Conservation (phyloP, 2,797 vertebrate genomes). For the Schizopygopsis malacanthus region DNA sequence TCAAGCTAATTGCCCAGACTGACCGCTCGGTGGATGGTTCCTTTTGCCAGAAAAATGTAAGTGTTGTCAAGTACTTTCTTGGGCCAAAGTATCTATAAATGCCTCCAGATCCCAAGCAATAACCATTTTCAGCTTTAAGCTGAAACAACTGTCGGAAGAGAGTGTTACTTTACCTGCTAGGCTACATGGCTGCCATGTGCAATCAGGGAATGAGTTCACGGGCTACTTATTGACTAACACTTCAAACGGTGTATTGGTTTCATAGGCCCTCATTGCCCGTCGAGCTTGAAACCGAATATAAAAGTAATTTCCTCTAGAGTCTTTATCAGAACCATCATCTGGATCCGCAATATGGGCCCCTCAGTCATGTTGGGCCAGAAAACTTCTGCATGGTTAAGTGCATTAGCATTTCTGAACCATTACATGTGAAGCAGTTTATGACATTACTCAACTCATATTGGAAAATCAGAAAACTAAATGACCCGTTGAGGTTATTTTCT, state of each 20-base stretch:
- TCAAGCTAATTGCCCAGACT: slow-evolving; percentile 49
- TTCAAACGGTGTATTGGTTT: slow-evolving; percentile 39
- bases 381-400: slow-evolving; percentile 5
- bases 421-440: neutral
- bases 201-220: slow-evolving; percentile 35
- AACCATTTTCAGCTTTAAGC: slow-evolving; percentile 44
- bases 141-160: slow-evolving; percentile 54
- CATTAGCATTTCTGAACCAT: slow-evolving; percentile 23
- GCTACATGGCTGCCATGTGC: slow-evolving; percentile 34
- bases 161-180: slow-evolving; percentile 36
- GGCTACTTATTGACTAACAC: slow-evolving; percentile 42
- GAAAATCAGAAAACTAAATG: neutral
- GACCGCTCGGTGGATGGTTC: slow-evolving; percentile 4
- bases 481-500: neutral
- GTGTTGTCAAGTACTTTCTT: slow-evolving; percentile 51
- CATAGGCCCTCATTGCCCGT: slow-evolving; percentile 12
- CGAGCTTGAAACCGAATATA: slow-evolving; percentile 42
- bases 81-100: slow-evolving; percentile 57
- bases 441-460: neutral
- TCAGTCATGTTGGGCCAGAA: slow-evolving; percentile 1
- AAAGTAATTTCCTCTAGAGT: slow-evolving; percentile 28
- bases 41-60: slow-evolving; percentile 27
- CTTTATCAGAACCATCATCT: slow-evolving; percentile 34
- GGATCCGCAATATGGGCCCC: slow-evolving; percentile 21
- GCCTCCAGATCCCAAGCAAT: slow-evolving; percentile 64